phyloP scores from a whole-genome alignment of 2,113 vertebrate species.

The Gila orcuttii region DNA sequence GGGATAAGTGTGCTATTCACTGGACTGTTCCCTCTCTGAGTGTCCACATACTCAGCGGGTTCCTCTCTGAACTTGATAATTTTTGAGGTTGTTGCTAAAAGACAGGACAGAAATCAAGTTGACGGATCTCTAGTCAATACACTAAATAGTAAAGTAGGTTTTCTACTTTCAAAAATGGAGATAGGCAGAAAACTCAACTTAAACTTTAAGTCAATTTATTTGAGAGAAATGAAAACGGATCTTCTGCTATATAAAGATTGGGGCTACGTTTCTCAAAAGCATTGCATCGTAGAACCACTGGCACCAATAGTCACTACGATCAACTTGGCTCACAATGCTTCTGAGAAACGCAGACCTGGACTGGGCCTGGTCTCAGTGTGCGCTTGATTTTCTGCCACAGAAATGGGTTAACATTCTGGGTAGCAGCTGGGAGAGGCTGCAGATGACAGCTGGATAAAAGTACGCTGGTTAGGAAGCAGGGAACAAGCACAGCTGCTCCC shows the following conservation, averaged over 20 bases:
- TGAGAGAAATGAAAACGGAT: not conserved
- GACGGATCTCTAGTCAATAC: not conserved
- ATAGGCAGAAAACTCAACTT: not conserved
- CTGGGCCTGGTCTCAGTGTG: conserved; percentile 39
- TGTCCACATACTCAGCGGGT: conserved; percentile 78
- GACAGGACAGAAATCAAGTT: not conserved
- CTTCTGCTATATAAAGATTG: not conserved
- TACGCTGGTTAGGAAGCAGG: conserved; percentile 65
- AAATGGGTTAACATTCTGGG: conserved; percentile 53
- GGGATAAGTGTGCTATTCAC: conserved; percentile 77
- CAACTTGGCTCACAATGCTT: too few relatives aligned
- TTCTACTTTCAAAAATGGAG: too few relatives aligned
- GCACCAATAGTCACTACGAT: too few relatives aligned
- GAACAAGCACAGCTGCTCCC: conserved; percentile 74
- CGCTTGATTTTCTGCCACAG: conserved; percentile 25
- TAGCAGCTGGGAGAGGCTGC: conserved; percentile 65
- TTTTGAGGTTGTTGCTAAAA: conserved; percentile 83
- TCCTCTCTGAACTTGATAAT: conserved; percentile 85
- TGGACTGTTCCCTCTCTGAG: conserved; percentile 78
- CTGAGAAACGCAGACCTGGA: not conserved
- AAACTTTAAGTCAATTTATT: not conserved
- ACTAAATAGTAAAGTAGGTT: not conserved
- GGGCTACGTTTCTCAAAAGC: too few relatives aligned
- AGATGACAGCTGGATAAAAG: conserved; percentile 75
- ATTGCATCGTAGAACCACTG: too few relatives aligned